Percentiles rank a stretch among this genome's conserved stretches.
Evolutionary conservation across 1,140 invertebrate genomes (phyloP).

Genomic region (Temnothorax curvispinosus): DNA sequence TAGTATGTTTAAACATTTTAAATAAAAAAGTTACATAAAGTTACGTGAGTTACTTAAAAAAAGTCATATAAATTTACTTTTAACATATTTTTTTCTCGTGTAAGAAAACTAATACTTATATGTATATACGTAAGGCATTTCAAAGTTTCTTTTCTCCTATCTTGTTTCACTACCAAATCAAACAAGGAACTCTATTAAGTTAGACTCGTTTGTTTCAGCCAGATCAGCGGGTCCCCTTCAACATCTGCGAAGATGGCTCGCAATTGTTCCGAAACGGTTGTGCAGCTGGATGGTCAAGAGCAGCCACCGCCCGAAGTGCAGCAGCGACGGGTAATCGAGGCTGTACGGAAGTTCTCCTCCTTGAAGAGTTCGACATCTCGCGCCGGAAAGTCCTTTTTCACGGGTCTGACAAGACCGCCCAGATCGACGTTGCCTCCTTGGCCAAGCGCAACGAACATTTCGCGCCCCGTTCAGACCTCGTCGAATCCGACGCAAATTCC

Average conservation of each 20-base stretch:
- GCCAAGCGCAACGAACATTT: slow-evolving; percentile 81
- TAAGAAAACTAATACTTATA: not conserved
- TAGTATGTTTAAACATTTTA: not conserved
- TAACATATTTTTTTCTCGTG: not conserved
- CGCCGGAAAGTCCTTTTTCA: slow-evolving; percentile 78
- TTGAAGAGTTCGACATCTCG: slow-evolving; percentile 68
- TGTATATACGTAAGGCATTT: not conserved
- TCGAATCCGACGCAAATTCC: slow-evolving; percentile 13
- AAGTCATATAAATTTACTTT: not conserved
- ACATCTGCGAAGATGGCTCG: slow-evolving; percentile 77
- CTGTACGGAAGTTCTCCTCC: slow-evolving; percentile 77
- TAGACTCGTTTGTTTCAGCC: slow-evolving; percentile 84
- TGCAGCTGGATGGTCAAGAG: slow-evolving; percentile 81
- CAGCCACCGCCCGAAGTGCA: slow-evolving; percentile 59
- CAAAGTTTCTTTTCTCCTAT: not conserved
- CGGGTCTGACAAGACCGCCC: slow-evolving; percentile 62
- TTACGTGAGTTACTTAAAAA: not conserved
- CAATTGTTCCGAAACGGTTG: slow-evolving; percentile 81
- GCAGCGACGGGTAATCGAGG: slow-evolving; percentile 70
- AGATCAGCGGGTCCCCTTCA: slow-evolving; percentile 81
- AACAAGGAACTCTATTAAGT: slow-evolving; percentile 74
- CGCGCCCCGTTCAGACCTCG: not conserved
- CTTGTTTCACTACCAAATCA: not conserved
- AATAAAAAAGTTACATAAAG: not conserved
- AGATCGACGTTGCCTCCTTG: slow-evolving; percentile 78